Base-by-base conservation (phyloP, 2,113 vertebrate genomes). In the Megaleporinus macrocephalus region DNA sequence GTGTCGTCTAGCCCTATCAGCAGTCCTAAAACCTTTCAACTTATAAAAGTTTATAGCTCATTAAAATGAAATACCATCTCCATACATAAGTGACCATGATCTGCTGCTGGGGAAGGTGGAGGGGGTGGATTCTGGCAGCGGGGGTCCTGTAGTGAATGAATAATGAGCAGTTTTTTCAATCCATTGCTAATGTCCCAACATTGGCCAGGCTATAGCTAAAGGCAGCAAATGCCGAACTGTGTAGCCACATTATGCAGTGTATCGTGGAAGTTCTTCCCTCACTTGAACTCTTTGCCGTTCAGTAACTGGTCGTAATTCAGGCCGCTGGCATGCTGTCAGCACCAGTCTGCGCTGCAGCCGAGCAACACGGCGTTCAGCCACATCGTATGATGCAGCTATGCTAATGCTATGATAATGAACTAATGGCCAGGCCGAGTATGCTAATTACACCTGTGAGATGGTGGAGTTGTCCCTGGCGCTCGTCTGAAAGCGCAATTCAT, bases 401-500 rank as follows among this genome's bases (percentile, higher is more conserved):
- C 55, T 79, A 44, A 83, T 61, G 47, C 49, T 74, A 41, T 36
- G n/a, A 49, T 69, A 69, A 68, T 79, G 55, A 74, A 73, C 57
- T 74, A 79, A 72, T 66, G 62, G 20, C 41, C 62, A 61, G 76
- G 61, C 41, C 61, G 62, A 36, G 71, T 74, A 79, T 83, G 76
- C 20, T 74, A 79, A 79, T 83, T 53, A 79, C 15, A 47, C 62
- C 51, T 74, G 76, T 30, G 36, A 83, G 41, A 57, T 63, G 76
- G 57, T 26, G 76, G 55, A 51, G 59, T 27, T 73, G 26, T 73
- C 82, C 59, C 76, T 30, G 47, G 70, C 24, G 82, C 49, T 63
- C 2, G n/a, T 65, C 79, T 80, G 44, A 73, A 80, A 36, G 79
- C 5, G 29, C 57, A 73, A 73, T 53, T 80, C 70, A 73, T 63